Evolutionary conservation across 2,797 vertebrate species (phyloP).

Genomic region (Alcedo atthis): DNA sequence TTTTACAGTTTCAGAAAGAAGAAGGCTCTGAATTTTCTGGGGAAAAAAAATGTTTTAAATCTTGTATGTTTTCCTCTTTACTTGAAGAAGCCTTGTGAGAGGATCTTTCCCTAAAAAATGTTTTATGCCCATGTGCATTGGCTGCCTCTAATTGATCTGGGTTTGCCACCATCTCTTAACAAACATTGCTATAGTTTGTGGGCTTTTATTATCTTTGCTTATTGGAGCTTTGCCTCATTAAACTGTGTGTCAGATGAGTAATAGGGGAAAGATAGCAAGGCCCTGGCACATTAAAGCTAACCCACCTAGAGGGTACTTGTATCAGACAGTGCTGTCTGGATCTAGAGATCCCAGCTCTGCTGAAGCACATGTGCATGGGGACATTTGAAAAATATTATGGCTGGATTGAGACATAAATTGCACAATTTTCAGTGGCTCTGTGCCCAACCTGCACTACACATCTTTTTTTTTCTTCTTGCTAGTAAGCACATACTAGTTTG

Average conservation of each 20-base stretch:
- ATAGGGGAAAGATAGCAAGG: not conserved
- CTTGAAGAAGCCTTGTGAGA: not conserved
- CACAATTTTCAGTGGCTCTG: not conserved
- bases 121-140: not conserved
- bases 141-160: not conserved
- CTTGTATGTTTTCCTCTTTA: not conserved
- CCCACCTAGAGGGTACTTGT: not conserved
- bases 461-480: not conserved
- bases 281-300: not conserved
- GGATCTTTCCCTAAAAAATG: not conserved
- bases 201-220: not conserved
- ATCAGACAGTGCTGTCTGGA: not conserved
- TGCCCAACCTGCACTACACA: not conserved
- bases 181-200: not conserved
- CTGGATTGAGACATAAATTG: not conserved
- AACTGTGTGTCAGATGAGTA: not conserved
- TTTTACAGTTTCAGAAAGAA: not conserved
- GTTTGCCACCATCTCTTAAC: not conserved
- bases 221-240: not conserved
- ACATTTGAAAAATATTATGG: not conserved
- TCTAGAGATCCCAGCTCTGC: constrained; percentile 1
- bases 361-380: not conserved
- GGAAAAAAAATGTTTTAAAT: not conserved
- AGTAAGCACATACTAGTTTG: not conserved
- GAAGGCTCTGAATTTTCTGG: not conserved